Evolutionary conservation across 2,797 vertebrate species (phyloP).

Genomic region (Ceyx erithaca): DNA sequence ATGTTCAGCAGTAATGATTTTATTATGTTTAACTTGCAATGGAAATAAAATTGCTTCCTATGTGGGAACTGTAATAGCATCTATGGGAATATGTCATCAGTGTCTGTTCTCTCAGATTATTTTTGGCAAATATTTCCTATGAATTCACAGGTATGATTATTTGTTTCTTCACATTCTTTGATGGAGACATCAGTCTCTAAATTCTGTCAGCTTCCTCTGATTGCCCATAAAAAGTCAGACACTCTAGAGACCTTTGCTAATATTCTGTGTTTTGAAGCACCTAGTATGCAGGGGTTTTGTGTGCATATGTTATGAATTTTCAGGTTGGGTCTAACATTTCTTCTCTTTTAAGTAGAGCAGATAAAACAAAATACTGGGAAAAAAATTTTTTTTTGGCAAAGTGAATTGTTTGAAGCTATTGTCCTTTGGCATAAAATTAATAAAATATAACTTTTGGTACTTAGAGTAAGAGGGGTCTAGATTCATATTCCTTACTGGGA

Average conservation of each 20-base stretch:
- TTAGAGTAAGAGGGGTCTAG: not conserved
- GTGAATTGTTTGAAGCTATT: not conserved
- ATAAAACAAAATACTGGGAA: not conserved
- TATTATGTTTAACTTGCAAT: not conserved
- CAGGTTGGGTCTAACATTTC: not conserved
- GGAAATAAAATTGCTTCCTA: not conserved
- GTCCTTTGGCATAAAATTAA: not conserved
- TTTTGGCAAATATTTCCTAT: not conserved
- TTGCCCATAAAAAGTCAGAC: not conserved
- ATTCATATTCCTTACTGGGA: not conserved
- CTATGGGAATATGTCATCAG: not conserved
- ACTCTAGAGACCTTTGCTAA: not conserved
- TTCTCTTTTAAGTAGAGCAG: not conserved
- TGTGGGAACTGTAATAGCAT: not conserved
- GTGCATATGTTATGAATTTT: not conserved
- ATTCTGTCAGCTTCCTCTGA: not conserved
- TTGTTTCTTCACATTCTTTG: not conserved
- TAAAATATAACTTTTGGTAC: not conserved
- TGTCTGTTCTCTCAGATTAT: not conserved
- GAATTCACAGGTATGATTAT: not conserved
- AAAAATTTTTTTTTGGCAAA: not conserved
- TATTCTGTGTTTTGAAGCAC: not conserved
- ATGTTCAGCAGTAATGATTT: not conserved
- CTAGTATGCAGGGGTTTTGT: not conserved
- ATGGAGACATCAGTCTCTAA: not conserved